Evolutionary conservation across 2,888 invertebrate species (phyloP).

Genomic region (Drosophila buzzatii): DNA sequence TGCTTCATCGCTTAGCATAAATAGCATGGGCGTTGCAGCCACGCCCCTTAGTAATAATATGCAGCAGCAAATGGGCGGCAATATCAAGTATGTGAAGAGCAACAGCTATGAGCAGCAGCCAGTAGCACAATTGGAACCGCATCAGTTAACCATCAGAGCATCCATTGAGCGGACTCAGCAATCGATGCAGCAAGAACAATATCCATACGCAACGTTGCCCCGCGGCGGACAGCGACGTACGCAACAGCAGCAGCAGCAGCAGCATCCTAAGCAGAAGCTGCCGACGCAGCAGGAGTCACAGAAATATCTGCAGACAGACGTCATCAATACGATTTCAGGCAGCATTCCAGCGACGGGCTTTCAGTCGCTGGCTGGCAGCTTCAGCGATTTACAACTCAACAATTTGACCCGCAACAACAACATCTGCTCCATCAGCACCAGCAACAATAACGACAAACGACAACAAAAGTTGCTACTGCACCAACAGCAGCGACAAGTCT

Average conservation of each 20-base stretch:
- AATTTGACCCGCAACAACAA: conserved; percentile 54
- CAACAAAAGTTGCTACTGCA: conserved; percentile 27
- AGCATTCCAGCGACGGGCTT: conserved; percentile 78
- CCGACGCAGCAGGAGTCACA: conserved; percentile 10
- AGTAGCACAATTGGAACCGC: conserved; percentile 24
- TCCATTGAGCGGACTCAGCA: conserved; percentile 75
- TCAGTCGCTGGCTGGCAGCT: conserved; percentile 37
- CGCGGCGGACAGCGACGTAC: conserved; percentile 45
- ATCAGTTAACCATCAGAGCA: conserved; percentile 75
- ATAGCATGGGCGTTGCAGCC: conserved; percentile 57
- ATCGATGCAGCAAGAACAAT: conserved; percentile 55
- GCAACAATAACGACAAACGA: conserved; percentile 8
- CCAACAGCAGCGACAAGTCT: conserved; percentile 6
- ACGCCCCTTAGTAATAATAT: conserved; percentile 48
- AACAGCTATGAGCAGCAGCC: conserved; percentile 41
- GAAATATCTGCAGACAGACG: conserved; percentile 33
- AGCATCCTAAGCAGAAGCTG: conserved; percentile 26
- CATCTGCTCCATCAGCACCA: conserved; percentile 18
- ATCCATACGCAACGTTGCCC: conserved; percentile 78
- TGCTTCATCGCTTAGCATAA: conserved; percentile 80
- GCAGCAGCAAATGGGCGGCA: conserved; percentile 2
- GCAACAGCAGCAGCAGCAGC: conserved; percentile 23
- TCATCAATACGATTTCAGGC: conserved; percentile 83
- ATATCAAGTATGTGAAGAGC: conserved; percentile 18
- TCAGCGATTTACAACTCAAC: conserved; percentile 78